Conservation (phyloP, 2,113 vertebrate species). For the human region DNA sequence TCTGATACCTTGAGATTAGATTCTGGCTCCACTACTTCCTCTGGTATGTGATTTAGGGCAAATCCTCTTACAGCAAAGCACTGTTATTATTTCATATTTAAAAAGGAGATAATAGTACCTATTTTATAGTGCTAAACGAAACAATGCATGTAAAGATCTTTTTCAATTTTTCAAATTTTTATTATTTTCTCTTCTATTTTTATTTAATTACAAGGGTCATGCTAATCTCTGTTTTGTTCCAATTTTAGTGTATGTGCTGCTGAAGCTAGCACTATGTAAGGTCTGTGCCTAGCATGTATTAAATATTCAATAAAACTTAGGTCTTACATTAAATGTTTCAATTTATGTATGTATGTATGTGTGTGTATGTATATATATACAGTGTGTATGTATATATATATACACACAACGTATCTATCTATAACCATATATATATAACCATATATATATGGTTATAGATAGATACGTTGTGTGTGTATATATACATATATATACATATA, state of each 20-base stretch:
- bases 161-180: neutral
- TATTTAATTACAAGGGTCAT: no score
- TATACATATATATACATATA: no score
- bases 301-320: neutral
- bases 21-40: neutral
- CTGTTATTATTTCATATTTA: neutral
- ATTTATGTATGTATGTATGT: no score
- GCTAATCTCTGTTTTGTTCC: no score
- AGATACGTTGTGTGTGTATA: no score
- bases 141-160: neutral
- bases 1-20: neutral
- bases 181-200: no score
- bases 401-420: no score
- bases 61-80: neutral
- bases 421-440: no score
- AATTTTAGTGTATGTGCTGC: no score
- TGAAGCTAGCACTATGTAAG: neutral
- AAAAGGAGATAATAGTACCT: neutral
- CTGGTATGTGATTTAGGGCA: neutral
- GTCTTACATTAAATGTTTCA: neutral
- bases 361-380: no score
- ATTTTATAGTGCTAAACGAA: neutral
- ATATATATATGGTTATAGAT: no score
- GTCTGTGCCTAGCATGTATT: neutral
- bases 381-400: neutral